phyloP scores from a whole-genome alignment of 2,888 invertebrate genomes.

The Nemapogon koenigi region DNA sequence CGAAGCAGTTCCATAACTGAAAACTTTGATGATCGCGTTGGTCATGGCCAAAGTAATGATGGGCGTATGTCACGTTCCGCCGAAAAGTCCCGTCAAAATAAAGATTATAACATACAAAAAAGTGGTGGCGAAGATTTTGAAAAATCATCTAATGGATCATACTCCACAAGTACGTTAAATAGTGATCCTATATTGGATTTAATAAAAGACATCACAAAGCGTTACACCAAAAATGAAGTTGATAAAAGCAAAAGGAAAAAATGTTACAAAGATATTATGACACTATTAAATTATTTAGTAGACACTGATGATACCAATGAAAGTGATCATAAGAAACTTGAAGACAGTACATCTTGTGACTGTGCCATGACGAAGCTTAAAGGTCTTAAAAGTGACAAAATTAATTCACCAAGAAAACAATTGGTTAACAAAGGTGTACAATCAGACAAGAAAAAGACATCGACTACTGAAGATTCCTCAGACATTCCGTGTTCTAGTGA shows the following conservation, averaged over 20 bases:
- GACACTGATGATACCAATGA: constrained; percentile 41
- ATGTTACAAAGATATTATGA: constrained; percentile 48
- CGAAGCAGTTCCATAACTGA: too few relatives aligned
- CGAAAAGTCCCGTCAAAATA: too few relatives aligned
- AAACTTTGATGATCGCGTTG: too few relatives aligned
- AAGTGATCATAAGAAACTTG: constrained; percentile 8
- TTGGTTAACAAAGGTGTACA: constrained; percentile 34
- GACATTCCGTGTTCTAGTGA: constrained; percentile 31
- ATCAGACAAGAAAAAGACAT: constrained; percentile 19
- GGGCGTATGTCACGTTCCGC: too few relatives aligned
- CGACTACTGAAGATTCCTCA: constrained; percentile 26
- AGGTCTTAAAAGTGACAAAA: neutral
- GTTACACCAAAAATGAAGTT: constrained; percentile 43
- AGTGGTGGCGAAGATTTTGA: neutral
- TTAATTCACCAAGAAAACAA: constrained; percentile 15
- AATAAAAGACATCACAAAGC: constrained; percentile 46
- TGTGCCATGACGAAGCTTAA: neutral
- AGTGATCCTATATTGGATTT: constrained; percentile 37
- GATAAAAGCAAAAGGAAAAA: constrained; percentile 40
- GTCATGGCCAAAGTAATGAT: too few relatives aligned
- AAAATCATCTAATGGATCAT: neutral
- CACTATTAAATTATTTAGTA: constrained; percentile 43
- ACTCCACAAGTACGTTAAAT: neutral
- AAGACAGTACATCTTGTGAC: constrained; percentile 4
- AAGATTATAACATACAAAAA: too few relatives aligned